These are phyloP conservation scores for Conus ventricosus DNA, from an alignment of 1,140 invertebrate species.

Conservation along the genomic window DNA sequence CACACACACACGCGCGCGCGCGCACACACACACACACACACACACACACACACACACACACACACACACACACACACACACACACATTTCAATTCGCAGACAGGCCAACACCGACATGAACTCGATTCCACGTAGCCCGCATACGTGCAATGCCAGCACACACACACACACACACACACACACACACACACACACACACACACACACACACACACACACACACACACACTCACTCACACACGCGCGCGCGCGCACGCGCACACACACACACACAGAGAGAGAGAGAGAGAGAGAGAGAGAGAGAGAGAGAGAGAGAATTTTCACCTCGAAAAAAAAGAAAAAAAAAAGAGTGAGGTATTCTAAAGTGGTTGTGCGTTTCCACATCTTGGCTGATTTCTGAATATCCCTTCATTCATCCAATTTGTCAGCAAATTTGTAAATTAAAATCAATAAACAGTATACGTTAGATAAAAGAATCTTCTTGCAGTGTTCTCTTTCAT, in stretches of 20 bases:
- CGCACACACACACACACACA: background rate
- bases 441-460: too few relatives aligned
- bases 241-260: background rate
- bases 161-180: background rate
- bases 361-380: too few relatives aligned
- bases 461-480: too few relatives aligned
- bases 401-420: too few relatives aligned
- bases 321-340: too few relatives aligned
- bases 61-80: background rate
- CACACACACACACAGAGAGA: background rate
- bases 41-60: background rate
- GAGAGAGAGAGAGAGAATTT: background rate
- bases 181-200: background rate
- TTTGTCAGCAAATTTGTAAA: too few relatives aligned
- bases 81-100: background rate
- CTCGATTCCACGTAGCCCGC: background rate
- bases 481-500: too few relatives aligned
- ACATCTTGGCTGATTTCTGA: too few relatives aligned
- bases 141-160: background rate
- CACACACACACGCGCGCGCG: too few relatives aligned
- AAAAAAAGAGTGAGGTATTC: too few relatives aligned
- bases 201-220: background rate
- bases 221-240: background rate
- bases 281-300: background rate
- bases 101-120: background rate